Base-by-base conservation (phyloP, 2,888 invertebrate species). In the Rhamnusium bicolor region DNA sequence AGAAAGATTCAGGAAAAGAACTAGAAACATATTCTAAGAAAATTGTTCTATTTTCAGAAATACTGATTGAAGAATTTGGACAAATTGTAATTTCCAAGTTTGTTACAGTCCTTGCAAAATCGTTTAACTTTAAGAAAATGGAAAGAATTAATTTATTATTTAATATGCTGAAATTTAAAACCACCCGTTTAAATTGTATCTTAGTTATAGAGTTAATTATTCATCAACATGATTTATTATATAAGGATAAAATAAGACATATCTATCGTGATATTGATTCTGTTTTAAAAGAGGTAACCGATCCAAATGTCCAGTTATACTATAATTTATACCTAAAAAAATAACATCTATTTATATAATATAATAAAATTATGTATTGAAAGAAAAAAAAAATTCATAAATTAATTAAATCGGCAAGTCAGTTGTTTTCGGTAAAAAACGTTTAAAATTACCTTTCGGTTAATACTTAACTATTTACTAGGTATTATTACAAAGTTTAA, bases 31-130 rank as follows among this genome's bases (percentile, higher is more conserved):
- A 51, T 46, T 14, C 67, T 19, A 54, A 67, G 46, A 14, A 56
- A 14, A 54, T 67, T 47, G 65, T 66, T 54, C n/a, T 40, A 12
- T 66, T 54, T 32, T 54, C 56, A 16, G 67, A 67, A 27, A n/a
- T 56, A 16, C 8, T 67, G 1, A 21, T 32, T 56, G 54, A 32
- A 16, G 21, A 67, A 10, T 56, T 46, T 56, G 54, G 67, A 24
- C 14, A 54, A 10, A 10, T 67, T 46, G 24, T 65, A 6, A 21
- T 32, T 29, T 32, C 32, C 32, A 51, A 65, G n/a, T 54, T 53
- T 24, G 12, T 65, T 54, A 16, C 19, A 24, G 18, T 67, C n/a
- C 5, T 67, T 24, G 6, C 46, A 8, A 51, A 56, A 21, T 24
- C 12, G 21, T 5, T 32, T 7, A 18, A 10, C 21, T 12, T 5